Evolutionary conservation across 1,140 invertebrate species (phyloP), one percentile per base, ranked within the genome.

Genomic region (Colletes latitarsis): DNA sequence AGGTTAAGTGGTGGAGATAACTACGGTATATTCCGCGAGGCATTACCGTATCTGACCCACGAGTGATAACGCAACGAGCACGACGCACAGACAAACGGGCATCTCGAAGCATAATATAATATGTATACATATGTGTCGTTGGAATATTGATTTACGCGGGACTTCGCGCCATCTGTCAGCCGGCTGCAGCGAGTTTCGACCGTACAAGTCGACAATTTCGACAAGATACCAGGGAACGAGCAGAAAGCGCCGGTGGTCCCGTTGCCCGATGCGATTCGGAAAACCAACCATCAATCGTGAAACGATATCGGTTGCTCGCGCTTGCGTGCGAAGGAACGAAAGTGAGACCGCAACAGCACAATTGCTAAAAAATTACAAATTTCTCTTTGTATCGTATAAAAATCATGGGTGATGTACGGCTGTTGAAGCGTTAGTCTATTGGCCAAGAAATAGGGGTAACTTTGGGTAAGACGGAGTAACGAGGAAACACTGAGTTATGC

Each of bases 81-180:
- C 63, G 66, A 71, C 63, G 66, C 57, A 79, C 21, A 67, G 52
- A 41, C 46, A n/a, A 19, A 57, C 55, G 49, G 19, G 15, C 39
- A 57, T 82, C 64, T 62, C 69, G 53, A 46, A 75, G 63, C 53
- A 70, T 76, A 70, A 76, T 72, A 49, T 49, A 6, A 9, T 43
- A 43, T 43, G 30, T 30, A 30, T 30, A 30, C 30, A 30, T 49
- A 77, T 57, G 71, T 82, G 77, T 62, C 58, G 67, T 68, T 69
- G 79, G 62, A 72, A 82, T 86, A 86, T 86, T 85, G 84, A 86
- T 86, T 86, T 71, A 73, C 58, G 60, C 53, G 53, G 53, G 60
- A 62, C 55, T 77, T 84, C 78, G 79, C 84, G 83, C 83, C 84
- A 85, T 85, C 84, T 85, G 79, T 82, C 83, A 85, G 70, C 68